phyloP scores from a whole-genome alignment of 2,113 vertebrate genomes.

The Pyxicephalus adspersus region DNA sequence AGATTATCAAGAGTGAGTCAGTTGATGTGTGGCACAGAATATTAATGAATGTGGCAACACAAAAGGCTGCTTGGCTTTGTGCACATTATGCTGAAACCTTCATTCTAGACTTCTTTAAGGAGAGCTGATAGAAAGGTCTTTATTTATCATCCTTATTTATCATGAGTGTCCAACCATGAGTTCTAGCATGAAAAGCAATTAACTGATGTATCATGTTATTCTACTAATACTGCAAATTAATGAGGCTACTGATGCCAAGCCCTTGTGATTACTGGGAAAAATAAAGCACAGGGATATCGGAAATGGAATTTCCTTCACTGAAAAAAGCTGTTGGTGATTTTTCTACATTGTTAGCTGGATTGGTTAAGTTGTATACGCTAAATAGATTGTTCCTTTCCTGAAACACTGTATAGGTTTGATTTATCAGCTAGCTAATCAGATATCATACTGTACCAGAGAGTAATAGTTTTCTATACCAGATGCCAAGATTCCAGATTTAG shows the following conservation, averaged over 20 bases:
- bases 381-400: too few relatives aligned
- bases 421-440: too few relatives aligned
- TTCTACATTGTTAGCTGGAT: too few relatives aligned
- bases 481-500: too few relatives aligned
- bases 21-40: conserved; percentile 80
- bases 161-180: conserved; percentile 15
- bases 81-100: conserved; percentile 76
- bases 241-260: conserved; percentile 17
- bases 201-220: conserved; percentile 43
- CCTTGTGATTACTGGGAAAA: conserved; percentile 17
- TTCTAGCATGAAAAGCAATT: conserved; percentile 44
- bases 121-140: conserved; percentile 64
- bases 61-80: conserved; percentile 79
- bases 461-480: too few relatives aligned
- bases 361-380: too few relatives aligned
- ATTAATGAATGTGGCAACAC: conserved; percentile 77
- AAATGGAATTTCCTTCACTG: conserved; percentile 16
- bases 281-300: neutral
- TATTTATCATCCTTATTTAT: conserved; percentile 55
- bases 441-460: too few relatives aligned
- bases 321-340: neutral
- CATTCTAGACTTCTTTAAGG: conserved; percentile 75
- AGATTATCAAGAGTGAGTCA: conserved; percentile 86
- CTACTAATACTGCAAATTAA: conserved; percentile 32
- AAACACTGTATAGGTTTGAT: too few relatives aligned